Base-by-base conservation (phyloP, 2,797 vertebrate genomes). In the Margarornis squamiger region DNA sequence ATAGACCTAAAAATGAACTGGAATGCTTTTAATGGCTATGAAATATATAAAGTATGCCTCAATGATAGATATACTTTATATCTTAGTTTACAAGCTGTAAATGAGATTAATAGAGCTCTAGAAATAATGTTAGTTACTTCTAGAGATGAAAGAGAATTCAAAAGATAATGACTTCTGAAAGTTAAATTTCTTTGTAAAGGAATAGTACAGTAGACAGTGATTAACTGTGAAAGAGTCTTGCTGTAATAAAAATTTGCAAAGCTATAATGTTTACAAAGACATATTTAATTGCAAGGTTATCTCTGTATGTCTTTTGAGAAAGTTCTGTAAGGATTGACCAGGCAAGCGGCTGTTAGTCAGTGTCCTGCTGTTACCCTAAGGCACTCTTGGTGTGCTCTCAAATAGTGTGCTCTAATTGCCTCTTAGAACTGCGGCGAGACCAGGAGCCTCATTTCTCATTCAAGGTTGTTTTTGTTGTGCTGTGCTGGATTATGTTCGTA, bases 371-470 rank as follows among this genome's bases (percentile, higher is more conserved):
- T 93, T 94, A 74, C 85, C 84, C 87, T 90, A 6, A 80, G 95
- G 86, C 71, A 32, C 46, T 65, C 62, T 70, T 38, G 75, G 87
- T 84, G 45, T 93, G 55, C 81, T 91, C 84, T 91, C 66, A 82
- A 87, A 90, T 67, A 77, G 78, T 70, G 16, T 41, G 59, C 89
- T 96, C 88, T 94, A 86, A 93, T 96, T 97, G 95, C 88, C 88
- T 94, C 90, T 92, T 41, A 54, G 80, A 95, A 92, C 79, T 86
- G 93, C 84, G 96, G 88, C 1, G 20, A 91, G 78, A 86, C 61
- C 58, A 43, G 78, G 79, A 88, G 95, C 92, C 89, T 96, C 88
- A 84, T 97, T 97, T 96, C 92, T 93, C 88, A 96, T 66, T 96
- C 94, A 95, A 96, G 91, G 94, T 94, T 97, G 93, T 34, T 96